Evolutionary conservation across 2,797 vertebrate species (phyloP).

Genomic region (Gymnodraco acuticeps): DNA sequence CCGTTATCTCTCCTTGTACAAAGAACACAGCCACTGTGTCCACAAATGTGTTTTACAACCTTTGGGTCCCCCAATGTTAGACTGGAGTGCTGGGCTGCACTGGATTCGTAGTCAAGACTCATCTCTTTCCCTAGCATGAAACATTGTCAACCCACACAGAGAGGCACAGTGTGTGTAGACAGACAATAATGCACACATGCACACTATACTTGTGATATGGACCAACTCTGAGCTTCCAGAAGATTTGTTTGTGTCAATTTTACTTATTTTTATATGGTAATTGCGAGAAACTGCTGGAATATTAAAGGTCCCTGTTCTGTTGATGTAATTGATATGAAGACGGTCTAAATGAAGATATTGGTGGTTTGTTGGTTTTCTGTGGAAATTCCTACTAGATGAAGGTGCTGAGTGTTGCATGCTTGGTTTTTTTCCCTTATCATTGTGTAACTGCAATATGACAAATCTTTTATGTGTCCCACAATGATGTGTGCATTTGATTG

Average conservation of each 20-base stretch:
- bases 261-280: conserved; percentile 81
- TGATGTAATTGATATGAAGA: conserved; percentile 76
- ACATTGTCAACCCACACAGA: conserved; percentile 69
- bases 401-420: conserved; percentile 80
- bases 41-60: conserved; percentile 57
- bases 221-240: conserved; percentile 76
- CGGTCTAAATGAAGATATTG: conserved; percentile 69
- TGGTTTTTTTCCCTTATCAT: conserved; percentile 50
- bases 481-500: conserved; percentile 39
- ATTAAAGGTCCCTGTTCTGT: conserved; percentile 65
- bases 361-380: conserved; percentile 70
- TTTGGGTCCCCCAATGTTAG: conserved; percentile 74
- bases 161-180: conserved; percentile 57
- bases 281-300: conserved; percentile 78
- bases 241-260: conserved; percentile 71
- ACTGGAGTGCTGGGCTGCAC: conserved; percentile 81
- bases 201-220: conserved; percentile 59
- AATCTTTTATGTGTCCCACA: conserved; percentile 52
- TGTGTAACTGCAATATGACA: conserved; percentile 61
- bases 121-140: conserved; percentile 75
- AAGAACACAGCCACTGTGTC: conserved; percentile 47
- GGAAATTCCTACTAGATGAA: conserved; percentile 75
- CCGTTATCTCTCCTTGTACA: conserved; percentile 42
- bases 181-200: conserved; percentile 53
- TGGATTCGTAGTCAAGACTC: conserved; percentile 65